Evolutionary conservation across 1,140 invertebrate genomes (phyloP).

Genomic region (Psix sp.): DNA sequence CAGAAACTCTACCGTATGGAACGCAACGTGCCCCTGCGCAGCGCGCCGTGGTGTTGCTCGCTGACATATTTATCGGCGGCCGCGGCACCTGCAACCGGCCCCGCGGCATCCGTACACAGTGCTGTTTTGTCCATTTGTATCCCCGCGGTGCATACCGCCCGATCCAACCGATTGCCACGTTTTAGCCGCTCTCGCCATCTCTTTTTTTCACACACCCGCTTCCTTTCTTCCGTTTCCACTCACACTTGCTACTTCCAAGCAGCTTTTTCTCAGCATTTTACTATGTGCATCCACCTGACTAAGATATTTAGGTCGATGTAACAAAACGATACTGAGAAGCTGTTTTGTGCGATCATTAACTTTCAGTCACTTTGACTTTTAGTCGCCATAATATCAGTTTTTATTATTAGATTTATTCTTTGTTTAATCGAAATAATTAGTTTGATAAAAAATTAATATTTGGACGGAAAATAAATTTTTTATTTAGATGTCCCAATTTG

Average conservation of each 20-base stretch:
- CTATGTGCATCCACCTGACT: neutral
- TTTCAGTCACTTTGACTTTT: too few species aligned
- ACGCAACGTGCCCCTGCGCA: constrained; percentile 64
- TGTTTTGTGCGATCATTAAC: too few species aligned
- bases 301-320: too few species aligned
- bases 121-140: constrained; percentile 67
- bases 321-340: too few species aligned
- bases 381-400: too few species aligned
- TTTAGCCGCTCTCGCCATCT: constrained; percentile 42
- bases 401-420: too few species aligned
- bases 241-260: constrained; percentile 1
- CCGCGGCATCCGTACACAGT: constrained; percentile 69
- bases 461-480: too few species aligned
- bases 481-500: too few species aligned
- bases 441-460: too few species aligned
- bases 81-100: constrained; percentile 73
- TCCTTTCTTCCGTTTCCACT: neutral
- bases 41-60: constrained; percentile 68
- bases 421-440: too few species aligned
- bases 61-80: constrained; percentile 75
- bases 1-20: constrained; percentile 43
- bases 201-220: constrained; percentile 13
- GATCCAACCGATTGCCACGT: constrained; percentile 47
- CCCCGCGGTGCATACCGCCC: constrained; percentile 46
- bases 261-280: neutral